Conservation (phyloP, 2,888 invertebrate species). For the Aphidoletes aphidimyza region DNA sequence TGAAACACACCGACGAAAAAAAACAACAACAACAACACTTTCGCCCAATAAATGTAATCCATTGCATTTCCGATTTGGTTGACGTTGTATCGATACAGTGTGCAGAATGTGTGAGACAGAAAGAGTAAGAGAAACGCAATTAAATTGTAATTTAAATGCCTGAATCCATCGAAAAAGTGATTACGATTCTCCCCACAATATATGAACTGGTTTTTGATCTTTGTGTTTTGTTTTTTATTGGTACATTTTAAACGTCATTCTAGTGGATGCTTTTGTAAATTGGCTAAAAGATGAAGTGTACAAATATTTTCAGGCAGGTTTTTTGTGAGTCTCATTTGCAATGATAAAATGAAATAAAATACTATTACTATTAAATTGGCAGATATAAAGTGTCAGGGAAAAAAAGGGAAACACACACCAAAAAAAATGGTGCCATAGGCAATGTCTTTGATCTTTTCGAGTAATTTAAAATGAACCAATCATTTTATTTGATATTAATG, state of each 20-base stretch:
- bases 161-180: constrained; percentile 6
- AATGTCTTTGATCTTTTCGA: not conserved
- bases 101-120: not conserved
- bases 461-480: not conserved
- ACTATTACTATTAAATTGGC: not conserved
- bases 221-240: not conserved
- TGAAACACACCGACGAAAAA: not conserved
- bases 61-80: constrained; percentile 49
- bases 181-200: not conserved
- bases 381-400: not conserved
- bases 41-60: constrained; percentile 25
- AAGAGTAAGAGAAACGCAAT: constrained; percentile 38
- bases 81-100: not conserved
- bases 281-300: not conserved
- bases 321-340: not conserved
- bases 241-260: not conserved
- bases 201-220: constrained; percentile 28
- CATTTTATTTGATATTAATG: not conserved
- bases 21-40: not conserved
- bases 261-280: not conserved
- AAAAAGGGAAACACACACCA: too few relatives aligned
- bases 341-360: not conserved
- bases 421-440: not conserved
- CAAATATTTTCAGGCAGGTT: not conserved
- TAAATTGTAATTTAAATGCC: constrained; percentile 43